A percentile compares a stretch with the other conserved stretches of the same genome.
phyloP scores from a whole-genome alignment of 1,140 invertebrate genomes.

The Sycophaga agraensis region DNA sequence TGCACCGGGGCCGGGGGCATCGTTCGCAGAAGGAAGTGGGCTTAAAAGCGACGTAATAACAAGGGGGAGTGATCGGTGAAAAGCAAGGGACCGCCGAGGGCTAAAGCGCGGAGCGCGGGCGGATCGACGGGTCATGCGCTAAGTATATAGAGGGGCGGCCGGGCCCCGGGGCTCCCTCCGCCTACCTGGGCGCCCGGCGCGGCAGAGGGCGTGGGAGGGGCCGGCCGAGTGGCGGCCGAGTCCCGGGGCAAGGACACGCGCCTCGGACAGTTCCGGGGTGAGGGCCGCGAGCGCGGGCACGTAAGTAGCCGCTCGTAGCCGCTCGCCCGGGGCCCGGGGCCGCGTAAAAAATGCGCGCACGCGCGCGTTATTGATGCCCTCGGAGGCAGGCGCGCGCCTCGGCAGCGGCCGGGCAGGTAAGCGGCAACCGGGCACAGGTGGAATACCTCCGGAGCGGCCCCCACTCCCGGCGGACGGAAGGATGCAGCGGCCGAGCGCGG shows the following conservation, averaged over 20 bases:
- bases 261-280: constrained; percentile 27
- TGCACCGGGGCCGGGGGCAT: no score
- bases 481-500: constrained; percentile 28
- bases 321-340: not conserved
- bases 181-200: no score
- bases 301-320: no score
- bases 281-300: not conserved
- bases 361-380: constrained; percentile 19
- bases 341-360: no score
- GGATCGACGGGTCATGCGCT: not conserved
- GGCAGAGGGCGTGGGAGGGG: not conserved
- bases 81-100: constrained; percentile 5
- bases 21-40: not conserved
- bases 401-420: constrained; percentile 38
- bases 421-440: constrained; percentile 46
- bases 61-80: constrained; percentile 3
- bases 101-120: not conserved
- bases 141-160: not conserved
- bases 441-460: constrained; percentile 33
- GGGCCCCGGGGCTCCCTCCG: no score
- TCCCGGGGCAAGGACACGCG: constrained; percentile 32
- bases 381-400: no score
- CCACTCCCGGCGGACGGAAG: constrained; percentile 34
- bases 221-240: not conserved
- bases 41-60: not conserved